Base-by-base conservation (phyloP, 1,140 invertebrate species). In the Nilaparvata lugens region DNA sequence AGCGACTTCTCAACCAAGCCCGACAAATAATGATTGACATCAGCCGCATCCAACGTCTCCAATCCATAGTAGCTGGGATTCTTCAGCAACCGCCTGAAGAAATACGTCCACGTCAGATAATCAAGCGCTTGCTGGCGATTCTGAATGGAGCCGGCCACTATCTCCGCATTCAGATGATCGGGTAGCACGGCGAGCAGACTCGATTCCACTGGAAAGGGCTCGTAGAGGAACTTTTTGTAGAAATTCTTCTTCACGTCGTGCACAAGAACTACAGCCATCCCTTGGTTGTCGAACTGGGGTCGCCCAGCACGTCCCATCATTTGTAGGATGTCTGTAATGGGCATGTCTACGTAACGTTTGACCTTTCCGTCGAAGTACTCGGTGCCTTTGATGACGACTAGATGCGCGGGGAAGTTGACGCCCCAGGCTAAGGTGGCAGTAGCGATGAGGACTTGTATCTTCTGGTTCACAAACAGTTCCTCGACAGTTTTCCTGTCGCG, bases 221-320 rank as follows among this genome's bases (percentile, higher is more conserved):
- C 95, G 72, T 99, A 98, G 0, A 99, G 74, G 74, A 99, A 99
- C 72, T 97, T 97, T 71, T 97, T 97, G 75, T 99, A 99, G 77
- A 98, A 99, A 72, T 94, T 91, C 74, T 99, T 99, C 75, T 99
- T 99, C 21, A 91, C 84, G 69, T 99, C 97, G 67, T 99, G 97
- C 0, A 99, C 96, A 56, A 99, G 79, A 7, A 99, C 93, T 13
- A 98, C 91, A 3, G 97, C 97, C 2, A 97, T 89, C 2, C 95
- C 97, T 60, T 91, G 87, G 67, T 90, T 88, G 74, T 99, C 97
- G 72, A 89, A 99, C 78, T 96, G 88, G 2, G 97, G 97, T 61
- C 97, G 79, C 5, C 97, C 97, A 61, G 97, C 97, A 62, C 97
- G 79, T 3, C 97, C 97, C 87, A 98, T 98, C 97, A 99, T 99